A percentile compares a stretch with the other conserved stretches of the same genome.
phyloP scores from a whole-genome alignment of 2,888 invertebrate genomes.

The Aspidiotus rigidus region DNA sequence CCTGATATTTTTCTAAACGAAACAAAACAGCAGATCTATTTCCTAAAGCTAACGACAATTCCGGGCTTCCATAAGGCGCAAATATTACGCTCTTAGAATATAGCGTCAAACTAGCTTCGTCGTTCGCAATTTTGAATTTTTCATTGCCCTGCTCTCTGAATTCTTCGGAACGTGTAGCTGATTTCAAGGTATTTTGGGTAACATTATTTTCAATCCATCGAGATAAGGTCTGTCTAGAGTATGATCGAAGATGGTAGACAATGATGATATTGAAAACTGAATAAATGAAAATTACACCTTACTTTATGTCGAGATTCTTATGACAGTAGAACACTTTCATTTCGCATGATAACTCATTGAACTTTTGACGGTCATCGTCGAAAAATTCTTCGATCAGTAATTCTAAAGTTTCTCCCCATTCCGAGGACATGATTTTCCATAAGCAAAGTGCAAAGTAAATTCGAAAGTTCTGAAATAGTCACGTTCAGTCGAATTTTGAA shows the following conservation, averaged over 20 bases:
- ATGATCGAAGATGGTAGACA: too few species aligned
- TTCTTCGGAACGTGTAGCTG: slow-evolving; percentile 40
- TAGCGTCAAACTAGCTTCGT: slow-evolving; percentile 49
- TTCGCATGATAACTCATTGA: slow-evolving; percentile 3
- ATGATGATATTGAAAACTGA: too few species aligned
- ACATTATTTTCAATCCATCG: slow-evolving; percentile 9
- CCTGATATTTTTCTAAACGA: slow-evolving; percentile 52
- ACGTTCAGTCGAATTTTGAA: too few species aligned
- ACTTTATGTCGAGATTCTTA: slow-evolving; percentile 32
- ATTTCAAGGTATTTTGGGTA: slow-evolving; percentile 19
- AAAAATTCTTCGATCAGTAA: not conserved
- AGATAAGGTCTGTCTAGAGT: too few species aligned
- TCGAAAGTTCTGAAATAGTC: too few species aligned
- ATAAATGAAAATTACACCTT: not conserved
- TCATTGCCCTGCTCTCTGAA: slow-evolving; percentile 48
- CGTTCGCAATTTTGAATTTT: slow-evolving; percentile 49
- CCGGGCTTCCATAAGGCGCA: slow-evolving; percentile 49
- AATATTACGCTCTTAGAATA: slow-evolving; percentile 56
- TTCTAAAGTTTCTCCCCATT: not conserved
- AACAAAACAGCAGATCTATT: slow-evolving; percentile 61
- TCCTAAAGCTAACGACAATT: slow-evolving; percentile 55
- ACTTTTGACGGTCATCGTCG: not conserved
- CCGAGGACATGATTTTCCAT: not conserved
- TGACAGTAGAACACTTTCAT: slow-evolving; percentile 31
- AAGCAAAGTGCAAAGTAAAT: too few species aligned